Base-by-base conservation (phyloP, 2,888 invertebrate genomes). In the Apamea anceps region DNA sequence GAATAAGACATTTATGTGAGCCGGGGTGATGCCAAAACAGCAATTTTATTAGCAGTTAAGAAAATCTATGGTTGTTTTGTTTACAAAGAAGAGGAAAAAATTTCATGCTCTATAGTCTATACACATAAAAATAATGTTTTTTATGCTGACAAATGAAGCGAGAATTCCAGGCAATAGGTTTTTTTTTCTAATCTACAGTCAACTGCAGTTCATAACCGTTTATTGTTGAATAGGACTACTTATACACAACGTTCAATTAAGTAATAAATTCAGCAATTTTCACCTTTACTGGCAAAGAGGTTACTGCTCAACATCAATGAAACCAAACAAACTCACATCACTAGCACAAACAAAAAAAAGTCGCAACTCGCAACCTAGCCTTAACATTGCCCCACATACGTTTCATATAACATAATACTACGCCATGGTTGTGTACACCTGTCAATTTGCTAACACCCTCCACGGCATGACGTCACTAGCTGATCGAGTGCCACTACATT, bases 401-500 rank as follows among this genome's bases (percentile, higher is more conserved):
- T 15, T 18, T 45, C 48, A 57, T 63, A 60, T 48, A 62, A 72
- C 62, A 25, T 25, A 37, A 60, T 60, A 72, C n/a, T 68, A 62
- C 54, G 32, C 45, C n/a, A 54, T 74, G 67, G 32, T 45, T 65
- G 72, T 85, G 32, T 60, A 72, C 54, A 60, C 60, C 74, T 62
- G 84, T 75, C 84, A 84, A 83, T 84, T 75, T 60, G 77, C 73
- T 57, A 77, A 72, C 74, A 75, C 51, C 84, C 37, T 78, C 48
- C 21, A 60, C 63, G 45, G 25, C 45, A 18, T 63, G 57, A 86
- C 60, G 72, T 74, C 62, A 73, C 71, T 25, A 63, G 18, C 70
- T 70, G 77, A 71, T 85, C 60, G 70, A 85, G 81, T 81, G 54
- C 60, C 75, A 80, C 85, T 85, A 42, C 73, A 80, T 85, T 60